phyloP scores from a whole-genome alignment of 2,888 invertebrate genomes.

The Pantelozetes paolii region DNA sequence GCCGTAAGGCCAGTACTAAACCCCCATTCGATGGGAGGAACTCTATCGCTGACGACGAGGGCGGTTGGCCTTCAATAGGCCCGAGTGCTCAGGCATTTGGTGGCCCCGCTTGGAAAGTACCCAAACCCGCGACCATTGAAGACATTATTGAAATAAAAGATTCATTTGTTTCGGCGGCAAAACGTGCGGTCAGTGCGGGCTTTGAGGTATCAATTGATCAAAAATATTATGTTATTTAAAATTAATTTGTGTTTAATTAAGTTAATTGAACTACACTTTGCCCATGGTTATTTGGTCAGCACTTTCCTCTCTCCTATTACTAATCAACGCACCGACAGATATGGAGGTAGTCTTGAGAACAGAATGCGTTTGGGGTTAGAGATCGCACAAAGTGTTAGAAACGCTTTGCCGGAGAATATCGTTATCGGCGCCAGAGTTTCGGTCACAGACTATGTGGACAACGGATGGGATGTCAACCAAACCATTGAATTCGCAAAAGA shows the following conservation, averaged over 20 bases:
- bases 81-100: constrained; percentile 22
- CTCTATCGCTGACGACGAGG: constrained; percentile 7
- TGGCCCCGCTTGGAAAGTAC: background rate
- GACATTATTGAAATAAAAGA: constrained; percentile 16
- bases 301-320: constrained; percentile 19
- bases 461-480: constrained; percentile 30
- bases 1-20: constrained; percentile 28
- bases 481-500: constrained; percentile 23
- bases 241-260: background rate
- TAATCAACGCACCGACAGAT: constrained; percentile 24
- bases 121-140: constrained; percentile 26
- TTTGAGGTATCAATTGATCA: constrained; percentile 9
- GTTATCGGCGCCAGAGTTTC: background rate
- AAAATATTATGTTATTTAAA: background rate
- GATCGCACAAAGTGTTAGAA: background rate
- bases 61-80: constrained; percentile 14
- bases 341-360: constrained; percentile 35
- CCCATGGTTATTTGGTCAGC: constrained; percentile 21
- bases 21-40: constrained; percentile 17
- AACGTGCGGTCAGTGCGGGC: constrained; percentile 21
- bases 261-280: constrained; percentile 36
- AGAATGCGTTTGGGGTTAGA: constrained; percentile 32
- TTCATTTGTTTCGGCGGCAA: constrained; percentile 16
- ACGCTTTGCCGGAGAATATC: background rate
- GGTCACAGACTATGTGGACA: constrained; percentile 7